Base-by-base conservation (phyloP, 2,888 invertebrate genomes). In the Morpho deidamia region DNA sequence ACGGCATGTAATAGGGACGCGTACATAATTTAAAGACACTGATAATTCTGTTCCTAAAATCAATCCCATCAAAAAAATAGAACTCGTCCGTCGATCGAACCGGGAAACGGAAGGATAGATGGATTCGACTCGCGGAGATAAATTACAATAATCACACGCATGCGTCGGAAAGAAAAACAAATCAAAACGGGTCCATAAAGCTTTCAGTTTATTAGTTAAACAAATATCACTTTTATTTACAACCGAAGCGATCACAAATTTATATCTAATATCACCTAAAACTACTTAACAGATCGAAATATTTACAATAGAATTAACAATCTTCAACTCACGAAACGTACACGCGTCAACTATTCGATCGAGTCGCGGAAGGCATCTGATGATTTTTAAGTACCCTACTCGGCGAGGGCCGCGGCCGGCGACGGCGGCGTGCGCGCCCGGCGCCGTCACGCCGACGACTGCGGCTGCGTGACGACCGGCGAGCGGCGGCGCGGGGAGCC, bases 161-260 rank as follows among this genome's bases (percentile, higher is more conserved):
- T 23, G 23, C 23, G 23, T 23, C 23, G 34, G 12, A 11, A 11
- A 11, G 32, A 11, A 12, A 8, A 14, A 34, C 11, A 1, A 52
- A 61, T 53, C 53, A 44, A 63, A 63, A 61, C 44, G 53, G 59
- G 56, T 55, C 56, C 64, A 70, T 85, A 86, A 86, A 83, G 86
- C 85, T 83, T 84, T 81, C 78, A 79, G 74, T 84, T 83, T 85
- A 85, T 87, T 87, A 87, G 84, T 87, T 83, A 86, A 87, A 87
- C 87, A 87, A 87, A 87, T 87, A 87, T 87, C 87, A 87, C 87
- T 87, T 87, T 87, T 87, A 87, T 87, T 87, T 87, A 87, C 87
- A 87, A 87, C 87, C 87, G 81, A 87, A 87, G 87, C 87, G 78
- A 87, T 87, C 87, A 87, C 87, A 87, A 87, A 87, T 83, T 76